Base-by-base conservation (phyloP, 2,797 vertebrate genomes). In the Halcyon badia region DNA sequence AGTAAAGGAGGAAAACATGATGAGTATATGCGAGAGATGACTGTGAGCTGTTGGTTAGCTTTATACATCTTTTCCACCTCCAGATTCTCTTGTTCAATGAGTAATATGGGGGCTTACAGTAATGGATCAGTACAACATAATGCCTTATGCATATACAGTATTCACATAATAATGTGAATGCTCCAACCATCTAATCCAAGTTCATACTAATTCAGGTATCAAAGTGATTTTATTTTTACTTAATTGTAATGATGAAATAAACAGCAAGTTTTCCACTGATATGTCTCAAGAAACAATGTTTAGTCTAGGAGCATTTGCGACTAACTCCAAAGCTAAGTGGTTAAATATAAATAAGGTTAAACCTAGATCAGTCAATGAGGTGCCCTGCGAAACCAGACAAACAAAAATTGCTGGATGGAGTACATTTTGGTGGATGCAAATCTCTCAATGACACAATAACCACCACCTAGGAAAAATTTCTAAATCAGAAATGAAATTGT, bases 401-500 rank as follows among this genome's bases (percentile, higher is more conserved):
- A 70, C 96, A 39, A 81, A 81, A 93, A 42, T 49, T 84, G 28
- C 25, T 80, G 52, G 91, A 81, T 3, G 58, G 33, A 26, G 41
- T 90, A 71, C 64, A 48, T 54, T 81, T 81, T 77, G 30, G 3
- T 48, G 51, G 52, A 94, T 94, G 86, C 66, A 95, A 95, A 96
- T 82, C n/a, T 78, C 64, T 61, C 73, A 82, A 3, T 71, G 81
- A 83, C 81, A 93, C 31, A 68, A 83, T 58, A 73, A 87, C 22
- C 61, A 83, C 11, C 65, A 64, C 84, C 49, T 82, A 87, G 86
- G 91, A 80, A 82, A 90, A 90, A 41, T 65, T 89, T 94, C 76
- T 70, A 94, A 76, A 81, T 87, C 52, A 83, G 48, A 87, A 54
- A 70, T 9, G 2, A 96, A 95, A 95, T 96, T 94, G 90, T 5